Conservation (phyloP, 2,113 vertebrate genomes). For the Gymnarchus niloticus region DNA sequence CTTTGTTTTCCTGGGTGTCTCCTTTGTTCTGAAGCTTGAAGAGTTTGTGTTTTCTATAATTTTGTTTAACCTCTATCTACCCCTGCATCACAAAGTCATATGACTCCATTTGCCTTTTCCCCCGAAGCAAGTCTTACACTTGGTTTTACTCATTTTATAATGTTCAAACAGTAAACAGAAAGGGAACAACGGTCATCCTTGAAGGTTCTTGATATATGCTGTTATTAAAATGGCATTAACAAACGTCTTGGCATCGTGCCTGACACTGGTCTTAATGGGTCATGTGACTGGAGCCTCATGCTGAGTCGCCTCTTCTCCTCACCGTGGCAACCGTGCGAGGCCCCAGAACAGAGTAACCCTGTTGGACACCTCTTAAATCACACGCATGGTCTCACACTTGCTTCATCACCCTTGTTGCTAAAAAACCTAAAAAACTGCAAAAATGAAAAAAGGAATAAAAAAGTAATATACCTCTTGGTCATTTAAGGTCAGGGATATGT, state of each 20-base stretch:
- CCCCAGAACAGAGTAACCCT: not conserved
- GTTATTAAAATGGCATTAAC: constrained; percentile 10
- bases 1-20: not conserved
- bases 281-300: not conserved
- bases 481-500: constrained; percentile 20
- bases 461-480: not conserved
- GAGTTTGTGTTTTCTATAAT: not conserved
- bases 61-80: not conserved
- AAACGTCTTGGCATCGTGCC: not conserved
- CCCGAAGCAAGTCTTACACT: not conserved
- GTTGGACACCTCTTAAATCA: not conserved
- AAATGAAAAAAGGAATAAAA: not conserved
- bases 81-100: not conserved
- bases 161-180: not conserved
- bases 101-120: not conserved
- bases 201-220: not conserved
- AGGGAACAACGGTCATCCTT: not conserved
- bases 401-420: not conserved
- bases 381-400: not conserved
- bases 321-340: not conserved
- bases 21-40: not conserved
- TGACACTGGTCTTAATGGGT: not conserved
- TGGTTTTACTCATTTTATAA: not conserved
- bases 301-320: not conserved
- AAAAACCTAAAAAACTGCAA: not conserved